phyloP scores from a whole-genome alignment of 2,113 vertebrate species.

The Vulpes vulpes region DNA sequence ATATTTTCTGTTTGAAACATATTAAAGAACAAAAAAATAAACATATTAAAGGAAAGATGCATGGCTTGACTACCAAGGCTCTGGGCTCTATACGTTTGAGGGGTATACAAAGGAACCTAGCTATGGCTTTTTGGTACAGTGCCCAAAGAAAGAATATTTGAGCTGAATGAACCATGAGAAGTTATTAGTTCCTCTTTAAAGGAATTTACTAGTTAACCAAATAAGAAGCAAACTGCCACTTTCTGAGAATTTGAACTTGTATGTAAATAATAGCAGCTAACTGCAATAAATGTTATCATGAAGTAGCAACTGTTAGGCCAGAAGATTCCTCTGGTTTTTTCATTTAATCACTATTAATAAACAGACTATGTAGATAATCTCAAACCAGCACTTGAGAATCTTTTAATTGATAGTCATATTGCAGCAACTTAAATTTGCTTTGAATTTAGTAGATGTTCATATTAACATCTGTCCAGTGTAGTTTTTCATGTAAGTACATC shows the following conservation, averaged over 20 bases:
- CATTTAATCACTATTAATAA: neutral
- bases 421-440: conserved; percentile 17
- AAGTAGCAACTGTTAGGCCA: neutral
- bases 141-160: neutral
- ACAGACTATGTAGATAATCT: conserved; percentile 32
- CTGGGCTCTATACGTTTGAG: neutral
- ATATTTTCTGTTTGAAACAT: conserved; percentile 19
- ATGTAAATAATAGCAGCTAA: conserved; percentile 34
- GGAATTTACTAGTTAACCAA: neutral
- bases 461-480: neutral
- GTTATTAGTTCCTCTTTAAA: neutral
- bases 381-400: neutral
- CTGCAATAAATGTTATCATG: neutral
- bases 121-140: neutral
- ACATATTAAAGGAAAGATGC: neutral
- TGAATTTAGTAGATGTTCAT: conserved; percentile 5
- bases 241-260: conserved; percentile 5
- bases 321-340: conserved; percentile 30
- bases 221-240: neutral
- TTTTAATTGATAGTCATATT: conserved; percentile 20
- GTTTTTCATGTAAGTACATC: neutral
- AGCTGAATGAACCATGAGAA: neutral
- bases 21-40: neutral
- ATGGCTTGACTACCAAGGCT: neutral
- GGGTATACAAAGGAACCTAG: neutral